phyloP scores from a whole-genome alignment of 2,888 invertebrate genomes.

The Tetramorium bicarinatum region DNA sequence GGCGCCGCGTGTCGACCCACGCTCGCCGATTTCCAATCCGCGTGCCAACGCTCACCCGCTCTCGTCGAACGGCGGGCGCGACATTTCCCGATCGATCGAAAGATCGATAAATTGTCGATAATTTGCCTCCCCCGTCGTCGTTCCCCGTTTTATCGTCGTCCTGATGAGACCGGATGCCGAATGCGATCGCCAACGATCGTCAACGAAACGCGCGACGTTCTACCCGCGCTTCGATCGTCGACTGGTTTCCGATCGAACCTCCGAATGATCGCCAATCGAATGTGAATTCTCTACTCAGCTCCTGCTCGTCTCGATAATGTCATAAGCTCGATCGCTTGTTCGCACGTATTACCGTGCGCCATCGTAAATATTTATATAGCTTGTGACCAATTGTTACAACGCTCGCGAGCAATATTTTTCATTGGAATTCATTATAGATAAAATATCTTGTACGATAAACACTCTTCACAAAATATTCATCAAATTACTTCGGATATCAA shows the following conservation, averaged over 20 bases:
- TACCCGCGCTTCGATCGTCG: constrained; percentile 47
- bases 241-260: constrained; percentile 50
- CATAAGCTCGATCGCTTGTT: background rate
- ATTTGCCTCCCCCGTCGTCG: constrained; percentile 61
- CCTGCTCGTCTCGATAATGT: constrained; percentile 39
- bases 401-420: background rate
- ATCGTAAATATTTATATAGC: constrained; percentile 6
- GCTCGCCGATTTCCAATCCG: constrained; percentile 82
- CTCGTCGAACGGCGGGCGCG: constrained; percentile 63
- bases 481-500: background rate
- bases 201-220: constrained; percentile 43
- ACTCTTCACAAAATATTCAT: background rate
- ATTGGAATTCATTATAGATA: background rate
- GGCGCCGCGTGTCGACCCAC: constrained; percentile 85
- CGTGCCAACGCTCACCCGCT: constrained; percentile 71
- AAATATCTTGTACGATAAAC: background rate
- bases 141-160: constrained; percentile 62
- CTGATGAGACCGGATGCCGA: constrained; percentile 60
- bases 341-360: background rate
- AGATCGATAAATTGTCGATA: constrained; percentile 70
- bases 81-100: constrained; percentile 70
- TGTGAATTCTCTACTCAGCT: constrained; percentile 45
- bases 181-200: constrained; percentile 23
- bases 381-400: background rate
- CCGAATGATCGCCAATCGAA: constrained; percentile 44